A percentile compares a stretch with the other conserved stretches of the same genome.
Evolutionary conservation across 2,888 invertebrate species (phyloP).

Genomic region (Heliconius erato): DNA sequence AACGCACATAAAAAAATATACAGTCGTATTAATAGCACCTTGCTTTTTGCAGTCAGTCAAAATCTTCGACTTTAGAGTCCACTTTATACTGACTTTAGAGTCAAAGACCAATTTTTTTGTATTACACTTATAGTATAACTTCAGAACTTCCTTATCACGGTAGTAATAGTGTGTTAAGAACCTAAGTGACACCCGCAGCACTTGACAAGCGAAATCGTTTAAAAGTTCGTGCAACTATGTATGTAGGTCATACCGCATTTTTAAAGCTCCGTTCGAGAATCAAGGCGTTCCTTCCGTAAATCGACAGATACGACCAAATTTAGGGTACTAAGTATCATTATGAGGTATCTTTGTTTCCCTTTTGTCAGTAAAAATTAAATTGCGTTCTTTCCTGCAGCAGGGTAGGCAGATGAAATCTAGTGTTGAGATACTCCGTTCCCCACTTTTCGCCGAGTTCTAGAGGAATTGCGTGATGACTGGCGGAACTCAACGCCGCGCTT

Average conservation of each 20-base stretch:
- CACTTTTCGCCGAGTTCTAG: too few relatives aligned
- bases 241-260: conserved; percentile 30
- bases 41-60: too few relatives aligned
- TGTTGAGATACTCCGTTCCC: too few relatives aligned
- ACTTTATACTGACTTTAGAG: too few relatives aligned
- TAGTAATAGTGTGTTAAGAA: conserved; percentile 29
- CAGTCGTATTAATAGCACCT: too few relatives aligned
- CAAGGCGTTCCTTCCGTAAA: conserved; percentile 22
- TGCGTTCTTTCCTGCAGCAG: background rate
- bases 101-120: background rate
- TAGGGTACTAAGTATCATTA: conserved; percentile 5
- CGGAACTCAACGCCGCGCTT: too few relatives aligned
- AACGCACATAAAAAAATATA: too few relatives aligned
- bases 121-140: background rate
- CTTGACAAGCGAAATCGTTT: conserved; percentile 35
- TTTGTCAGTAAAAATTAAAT: background rate
- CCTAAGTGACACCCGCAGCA: conserved; percentile 33
- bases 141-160: conserved; percentile 23
- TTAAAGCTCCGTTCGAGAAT: conserved; percentile 25
- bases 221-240: conserved; percentile 23
- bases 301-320: conserved; percentile 21
- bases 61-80: too few relatives aligned
- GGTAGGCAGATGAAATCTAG: too few relatives aligned
- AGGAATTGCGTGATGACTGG: too few relatives aligned
- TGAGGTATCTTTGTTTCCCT: background rate